Base-by-base conservation (phyloP, 2,888 invertebrate genomes). In the Mimumesa dahlbomi region DNA sequence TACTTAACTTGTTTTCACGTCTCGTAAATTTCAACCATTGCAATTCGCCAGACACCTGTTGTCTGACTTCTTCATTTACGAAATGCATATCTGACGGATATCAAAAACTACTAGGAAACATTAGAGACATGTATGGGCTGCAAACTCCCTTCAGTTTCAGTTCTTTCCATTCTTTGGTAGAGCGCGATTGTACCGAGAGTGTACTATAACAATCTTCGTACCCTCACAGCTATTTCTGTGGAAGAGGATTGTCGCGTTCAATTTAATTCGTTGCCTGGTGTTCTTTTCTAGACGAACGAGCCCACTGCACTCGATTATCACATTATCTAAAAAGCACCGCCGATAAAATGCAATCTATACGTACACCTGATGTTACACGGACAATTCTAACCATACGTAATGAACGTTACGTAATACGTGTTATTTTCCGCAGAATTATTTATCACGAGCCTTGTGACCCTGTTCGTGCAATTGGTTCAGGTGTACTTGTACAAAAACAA, bases 1-100 rank as follows among this genome's bases (percentile, higher is more conserved):
- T 56, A 48, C 61, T n/a, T n/a, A 13, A 5, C 25, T 54, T 40
- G 61, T 59, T 68, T 68, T 54, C 42, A 53, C 68, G 38, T 13
- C 54, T 34, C 58, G 68, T 42, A 52, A 68, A 67, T 58, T 53
- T 61, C 61, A 61, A 54, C 69, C 69, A 69, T 69, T 61, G 61
- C 48, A 25, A 53, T 69, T 38, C 38, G 13, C 56, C 13, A 18
- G 46, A 46, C 61, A 56, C 70, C 56, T 57, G 62, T 49, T 40
- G 34, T 34, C n/a, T 34, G 9, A 34, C 34, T 7, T 34, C n/a
- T 34, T n/a, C 9, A 34, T 34, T 34, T 34, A 34, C n/a, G n/a
- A n/a, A n/a, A n/a, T n/a, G n/a, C n/a, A n/a, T n/a, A n/a, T n/a
- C n/a, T n/a, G n/a, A n/a, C n/a, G n/a, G n/a, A n/a, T n/a, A n/a